Percentiles rank a stretch among this genome's conserved stretches.
Conservation (phyloP, 2,797 vertebrate species). For the Catamblyrhynchus diadema region DNA sequence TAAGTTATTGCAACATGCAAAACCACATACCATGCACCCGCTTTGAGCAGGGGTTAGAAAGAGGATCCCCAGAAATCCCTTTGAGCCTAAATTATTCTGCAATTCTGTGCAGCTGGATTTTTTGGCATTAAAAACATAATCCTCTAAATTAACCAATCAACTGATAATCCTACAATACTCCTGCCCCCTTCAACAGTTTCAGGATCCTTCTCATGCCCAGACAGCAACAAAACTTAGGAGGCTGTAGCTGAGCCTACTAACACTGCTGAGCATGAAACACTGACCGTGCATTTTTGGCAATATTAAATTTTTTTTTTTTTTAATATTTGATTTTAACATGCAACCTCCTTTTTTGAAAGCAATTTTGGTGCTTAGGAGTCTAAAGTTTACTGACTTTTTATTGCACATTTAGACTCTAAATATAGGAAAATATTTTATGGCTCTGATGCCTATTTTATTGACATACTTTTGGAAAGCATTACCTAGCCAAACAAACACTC, state of each 20-base stretch:
- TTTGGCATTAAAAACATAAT: slow-evolving; percentile 10
- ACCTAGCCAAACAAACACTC: slow-evolving; percentile 8
- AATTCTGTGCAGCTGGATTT: neutral
- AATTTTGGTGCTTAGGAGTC: neutral
- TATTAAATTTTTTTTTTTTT: neutral
- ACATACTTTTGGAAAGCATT: slow-evolving; percentile 22
- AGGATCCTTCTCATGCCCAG: neutral
- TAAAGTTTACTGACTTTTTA: slow-evolving; percentile 1
- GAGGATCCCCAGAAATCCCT: neutral
- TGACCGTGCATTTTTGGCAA: neutral
- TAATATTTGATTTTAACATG: neutral
- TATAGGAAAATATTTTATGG: neutral
- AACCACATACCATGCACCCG: rapidly evolving
- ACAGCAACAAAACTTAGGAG: neutral
- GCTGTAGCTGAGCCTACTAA: neutral
- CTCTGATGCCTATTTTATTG: neutral
- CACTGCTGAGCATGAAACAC: neutral
- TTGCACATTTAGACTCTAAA: slow-evolving; percentile 2
- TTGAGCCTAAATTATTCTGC: neutral
- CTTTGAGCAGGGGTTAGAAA: neutral
- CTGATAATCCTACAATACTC: neutral
- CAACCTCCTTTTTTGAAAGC: neutral
- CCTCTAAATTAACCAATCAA: neutral
- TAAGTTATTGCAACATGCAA: neutral
- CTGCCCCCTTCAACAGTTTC: neutral